Conservation (phyloP, 2,888 invertebrate genomes). For the Ectemnius continuus region DNA sequence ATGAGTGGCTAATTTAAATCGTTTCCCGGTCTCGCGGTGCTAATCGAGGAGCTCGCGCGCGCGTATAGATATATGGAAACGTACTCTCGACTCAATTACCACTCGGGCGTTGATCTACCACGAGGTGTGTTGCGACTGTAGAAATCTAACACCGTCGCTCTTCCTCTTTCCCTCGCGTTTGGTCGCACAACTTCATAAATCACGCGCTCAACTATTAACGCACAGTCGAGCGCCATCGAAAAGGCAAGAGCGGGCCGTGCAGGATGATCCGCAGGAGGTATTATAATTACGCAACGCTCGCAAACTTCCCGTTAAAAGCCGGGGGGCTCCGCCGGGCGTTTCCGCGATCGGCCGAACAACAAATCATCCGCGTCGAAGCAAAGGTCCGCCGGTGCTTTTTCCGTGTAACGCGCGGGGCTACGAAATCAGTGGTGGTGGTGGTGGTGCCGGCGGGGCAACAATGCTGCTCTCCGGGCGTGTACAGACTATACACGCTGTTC, state of each 20-base stretch:
- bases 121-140: too few species aligned
- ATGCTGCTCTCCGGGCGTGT: neutral
- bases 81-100: too few species aligned
- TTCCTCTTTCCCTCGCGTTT: too few species aligned
- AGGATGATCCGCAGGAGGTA: neutral
- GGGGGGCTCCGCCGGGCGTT: neutral
- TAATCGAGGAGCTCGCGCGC: too few species aligned
- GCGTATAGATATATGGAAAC: too few species aligned
- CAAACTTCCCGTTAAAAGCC: conserved; percentile 4
- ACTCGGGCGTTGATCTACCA: too few species aligned
- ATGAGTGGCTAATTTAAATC: too few species aligned
- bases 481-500: neutral
- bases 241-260: neutral
- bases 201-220: neutral
- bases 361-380: conserved; percentile 5
- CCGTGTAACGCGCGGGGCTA: neutral
- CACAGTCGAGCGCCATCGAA: neutral
- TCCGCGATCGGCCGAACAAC: conserved; percentile 4
- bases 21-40: too few species aligned
- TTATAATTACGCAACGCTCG: neutral
- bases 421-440: conserved; percentile 2
- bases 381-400: neutral
- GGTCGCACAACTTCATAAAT: neutral
- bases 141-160: too few species aligned
- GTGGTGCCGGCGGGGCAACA: neutral